Evolutionary conservation across 2,888 invertebrate species (phyloP).

Genomic region (Dugesia japonica): DNA sequence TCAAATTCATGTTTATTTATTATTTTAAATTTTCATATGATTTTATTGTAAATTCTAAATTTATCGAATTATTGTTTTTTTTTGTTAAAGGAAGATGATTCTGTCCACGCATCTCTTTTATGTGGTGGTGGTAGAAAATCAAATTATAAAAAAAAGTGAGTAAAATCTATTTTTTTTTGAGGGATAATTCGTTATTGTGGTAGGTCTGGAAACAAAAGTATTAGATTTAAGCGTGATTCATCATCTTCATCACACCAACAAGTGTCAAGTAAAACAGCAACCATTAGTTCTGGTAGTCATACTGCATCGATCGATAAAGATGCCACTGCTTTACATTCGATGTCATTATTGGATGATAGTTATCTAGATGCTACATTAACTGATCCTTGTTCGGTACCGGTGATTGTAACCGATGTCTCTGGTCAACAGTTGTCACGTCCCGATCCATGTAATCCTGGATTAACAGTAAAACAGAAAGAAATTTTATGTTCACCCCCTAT

Average conservation of each 20-base stretch:
- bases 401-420: not conserved
- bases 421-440: not conserved
- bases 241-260: not conserved
- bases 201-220: not conserved
- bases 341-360: not conserved
- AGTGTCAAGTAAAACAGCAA: conserved; percentile 3
- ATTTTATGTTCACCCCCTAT: conserved; percentile 8
- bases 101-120: not conserved
- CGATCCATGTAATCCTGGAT: not conserved
- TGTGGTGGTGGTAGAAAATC: not conserved
- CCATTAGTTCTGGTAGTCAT: not conserved
- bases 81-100: not conserved
- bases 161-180: not conserved
- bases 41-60: too few relatives aligned
- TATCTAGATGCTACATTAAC: not conserved
- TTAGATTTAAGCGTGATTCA: not conserved
- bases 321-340: not conserved
- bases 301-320: not conserved
- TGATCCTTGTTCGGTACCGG: not conserved
- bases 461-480: not conserved
- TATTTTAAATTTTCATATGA: too few relatives aligned
- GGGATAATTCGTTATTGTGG: not conserved
- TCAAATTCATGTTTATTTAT: too few relatives aligned
- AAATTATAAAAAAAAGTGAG: not conserved
- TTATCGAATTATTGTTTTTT: too few relatives aligned